phyloP scores from a whole-genome alignment of 2,113 vertebrate species.

The Pelusios castaneus region DNA sequence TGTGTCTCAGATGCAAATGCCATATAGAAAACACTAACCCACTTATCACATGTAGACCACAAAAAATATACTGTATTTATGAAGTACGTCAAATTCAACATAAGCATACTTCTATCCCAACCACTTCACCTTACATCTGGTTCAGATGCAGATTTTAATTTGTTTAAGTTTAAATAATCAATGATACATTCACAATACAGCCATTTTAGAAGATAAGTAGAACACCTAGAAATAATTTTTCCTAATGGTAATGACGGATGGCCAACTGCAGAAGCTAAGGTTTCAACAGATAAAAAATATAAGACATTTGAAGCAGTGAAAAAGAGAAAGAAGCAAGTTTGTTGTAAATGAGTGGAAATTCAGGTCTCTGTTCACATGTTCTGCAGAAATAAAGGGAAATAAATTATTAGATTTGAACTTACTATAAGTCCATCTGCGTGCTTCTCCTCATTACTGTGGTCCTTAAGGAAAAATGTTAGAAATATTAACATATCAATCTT shows the following conservation, averaged over 20 bases:
- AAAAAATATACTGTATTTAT: conserved; percentile 1
- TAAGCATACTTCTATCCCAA: neutral
- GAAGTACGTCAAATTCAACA: conserved; percentile 24
- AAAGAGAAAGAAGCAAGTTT: conserved; percentile 65
- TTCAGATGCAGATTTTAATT: conserved; percentile 31
- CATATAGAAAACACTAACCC: conserved; percentile 15
- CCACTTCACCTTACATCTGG: neutral
- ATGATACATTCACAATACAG: conserved; percentile 25
- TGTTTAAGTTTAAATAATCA: neutral
- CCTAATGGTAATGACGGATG: conserved; percentile 76
- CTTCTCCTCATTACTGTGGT: conserved; percentile 99
- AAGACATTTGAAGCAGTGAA: conserved; percentile 67
- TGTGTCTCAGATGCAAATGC: conserved; percentile 12
- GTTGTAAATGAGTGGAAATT: conserved; percentile 74
- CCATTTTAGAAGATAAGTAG: conserved; percentile 40
- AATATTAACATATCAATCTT: conserved; percentile 82
- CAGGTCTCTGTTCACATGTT: conserved; percentile 79
- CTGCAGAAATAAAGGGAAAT: conserved; percentile 80
- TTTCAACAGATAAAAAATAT: conserved; percentile 61
- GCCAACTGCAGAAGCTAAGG: conserved; percentile 66
- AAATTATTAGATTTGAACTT: conserved; percentile 88
- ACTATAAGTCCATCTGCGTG: conserved; percentile 99
- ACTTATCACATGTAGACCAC: neutral
- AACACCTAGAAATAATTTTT: conserved; percentile 66
- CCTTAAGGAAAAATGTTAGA: conserved; percentile 95